These are phyloP conservation scores for Eilema depressum DNA, from an alignment of 2,888 invertebrate genomes.

Conservation along the genomic window DNA sequence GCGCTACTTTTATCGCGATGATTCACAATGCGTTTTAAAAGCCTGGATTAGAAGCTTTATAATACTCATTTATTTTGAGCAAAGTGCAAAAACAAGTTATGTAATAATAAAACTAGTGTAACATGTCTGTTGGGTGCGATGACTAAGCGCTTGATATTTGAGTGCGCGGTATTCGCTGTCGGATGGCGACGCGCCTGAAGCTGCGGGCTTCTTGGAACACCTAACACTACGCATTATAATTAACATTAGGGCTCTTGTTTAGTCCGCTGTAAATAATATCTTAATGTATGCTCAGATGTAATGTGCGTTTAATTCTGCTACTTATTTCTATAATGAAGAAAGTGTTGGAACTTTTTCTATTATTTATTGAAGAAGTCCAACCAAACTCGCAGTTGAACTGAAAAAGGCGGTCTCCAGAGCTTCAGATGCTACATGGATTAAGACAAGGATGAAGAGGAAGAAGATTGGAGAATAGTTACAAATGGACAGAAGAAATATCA, in stretches of 20 bases:
- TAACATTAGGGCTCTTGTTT: conserved; percentile 52
- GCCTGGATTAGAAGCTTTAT: conserved; percentile 48
- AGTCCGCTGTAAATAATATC: conserved; percentile 38
- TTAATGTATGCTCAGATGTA: conserved; percentile 26
- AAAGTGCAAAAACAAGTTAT: conserved; percentile 57
- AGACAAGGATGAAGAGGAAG: too few relatives aligned
- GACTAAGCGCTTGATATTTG: conserved; percentile 78
- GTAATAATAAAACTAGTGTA: conserved; percentile 53
- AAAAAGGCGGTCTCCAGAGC: too few relatives aligned
- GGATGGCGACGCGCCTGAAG: conserved; percentile 59
- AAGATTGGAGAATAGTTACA: not conserved
- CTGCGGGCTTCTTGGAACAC: conserved; percentile 57
- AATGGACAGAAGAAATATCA: too few relatives aligned
- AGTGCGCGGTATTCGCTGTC: conserved; percentile 67
- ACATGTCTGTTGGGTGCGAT: conserved; percentile 53
- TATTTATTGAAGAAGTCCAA: not conserved
- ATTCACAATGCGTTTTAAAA: conserved; percentile 47
- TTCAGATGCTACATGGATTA: too few relatives aligned
- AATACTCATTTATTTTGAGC: conserved; percentile 49
- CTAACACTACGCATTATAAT: conserved; percentile 52
- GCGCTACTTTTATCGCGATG: conserved; percentile 40
- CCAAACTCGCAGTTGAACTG: too few relatives aligned
- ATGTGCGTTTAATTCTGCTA: conserved; percentile 12
- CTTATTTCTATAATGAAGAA: not conserved
- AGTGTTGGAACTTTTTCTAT: not conserved